Base-by-base conservation (phyloP, 2,113 vertebrate genomes). In the Notechis scutatus region DNA sequence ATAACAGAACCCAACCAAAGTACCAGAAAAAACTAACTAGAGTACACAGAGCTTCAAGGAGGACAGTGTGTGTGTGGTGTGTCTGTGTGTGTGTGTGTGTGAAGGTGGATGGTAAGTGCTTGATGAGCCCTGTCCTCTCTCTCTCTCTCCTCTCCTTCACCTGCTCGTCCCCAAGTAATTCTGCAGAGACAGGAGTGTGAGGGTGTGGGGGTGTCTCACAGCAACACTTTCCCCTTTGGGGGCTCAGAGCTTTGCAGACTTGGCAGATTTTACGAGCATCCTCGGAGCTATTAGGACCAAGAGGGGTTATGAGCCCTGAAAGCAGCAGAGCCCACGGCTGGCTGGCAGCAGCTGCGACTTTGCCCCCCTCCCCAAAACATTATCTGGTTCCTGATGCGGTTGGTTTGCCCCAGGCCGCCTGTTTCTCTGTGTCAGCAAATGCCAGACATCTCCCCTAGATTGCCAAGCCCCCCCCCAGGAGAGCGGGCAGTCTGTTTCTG, bases 201-300 rank as follows among this genome's bases (percentile, higher is more conserved):
- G 47, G 47, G 47, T 6, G 20, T 15, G 45, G 23, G 39, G 8
- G 10, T 39, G 24, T 23, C 39, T 23, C 29, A 12, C 11, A n/a
- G 45, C 8, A 56, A 29, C 6, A 10, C 14, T 24, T 88, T 54
- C 18, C n/a, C 57, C 86, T 47, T 64, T 12, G 29, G 86, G 59
- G 56, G 91, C 12, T 50, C 85, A 34, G n/a, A 24, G 86, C 54
- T 92, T 92, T 92, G 85, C 91, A 92, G 50, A 55, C 45, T 14
- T 3, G n/a, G 91, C 86, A 69, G 86, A 42, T 88, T 92, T 92
- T 88, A 88, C 42, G 3, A 92, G 85, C n/a, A 54, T 29, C n/a
- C 26, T 29, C 9, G 1, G 21, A 29, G 47, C 91, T 34, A 52
- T 69, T 54, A 88, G 57, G 21, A 61, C 57, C 42, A 14, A 87